A percentile compares a stretch with the other conserved stretches of the same genome.
Evolutionary conservation across 1,140 invertebrate species (phyloP).

Genomic region (Streblospio benedicti): DNA sequence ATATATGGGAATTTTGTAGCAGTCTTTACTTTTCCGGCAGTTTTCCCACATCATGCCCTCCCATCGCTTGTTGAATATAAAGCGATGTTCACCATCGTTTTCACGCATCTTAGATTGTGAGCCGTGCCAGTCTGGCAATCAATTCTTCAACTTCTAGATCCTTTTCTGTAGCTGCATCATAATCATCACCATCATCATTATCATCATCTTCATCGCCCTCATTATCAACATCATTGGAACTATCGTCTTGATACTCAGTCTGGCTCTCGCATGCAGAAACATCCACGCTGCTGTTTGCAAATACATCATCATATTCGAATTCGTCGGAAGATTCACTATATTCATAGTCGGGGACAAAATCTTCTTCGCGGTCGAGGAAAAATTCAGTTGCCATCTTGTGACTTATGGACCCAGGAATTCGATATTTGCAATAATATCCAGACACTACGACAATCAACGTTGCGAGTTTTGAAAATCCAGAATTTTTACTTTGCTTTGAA

Average conservation of each 20-base stretch:
- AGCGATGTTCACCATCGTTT: conserved; percentile 1
- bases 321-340: too few relatives aligned
- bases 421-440: too few relatives aligned
- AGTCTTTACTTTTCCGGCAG: neutral
- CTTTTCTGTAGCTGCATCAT: conserved; percentile 7
- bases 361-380: too few relatives aligned
- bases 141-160: neutral
- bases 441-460: too few relatives aligned
- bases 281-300: neutral
- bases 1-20: neutral
- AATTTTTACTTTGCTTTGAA: too few relatives aligned
- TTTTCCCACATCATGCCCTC: conserved; percentile 7
- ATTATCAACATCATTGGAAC: conserved; percentile 12
- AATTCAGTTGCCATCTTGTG: too few relatives aligned
- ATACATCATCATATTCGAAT: conserved; percentile 6
- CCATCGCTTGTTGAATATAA: neutral
- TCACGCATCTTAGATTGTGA: conserved; percentile 5
- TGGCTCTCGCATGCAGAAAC: neutral
- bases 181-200: conserved; percentile 21
- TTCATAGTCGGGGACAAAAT: too few relatives aligned
- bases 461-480: too few relatives aligned
- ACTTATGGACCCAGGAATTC: too few relatives aligned
- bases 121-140: neutral
- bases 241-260: neutral
- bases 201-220: conserved; percentile 20